phyloP scores from a whole-genome alignment of 2,113 vertebrate genomes.

The Catharus minimus region DNA sequence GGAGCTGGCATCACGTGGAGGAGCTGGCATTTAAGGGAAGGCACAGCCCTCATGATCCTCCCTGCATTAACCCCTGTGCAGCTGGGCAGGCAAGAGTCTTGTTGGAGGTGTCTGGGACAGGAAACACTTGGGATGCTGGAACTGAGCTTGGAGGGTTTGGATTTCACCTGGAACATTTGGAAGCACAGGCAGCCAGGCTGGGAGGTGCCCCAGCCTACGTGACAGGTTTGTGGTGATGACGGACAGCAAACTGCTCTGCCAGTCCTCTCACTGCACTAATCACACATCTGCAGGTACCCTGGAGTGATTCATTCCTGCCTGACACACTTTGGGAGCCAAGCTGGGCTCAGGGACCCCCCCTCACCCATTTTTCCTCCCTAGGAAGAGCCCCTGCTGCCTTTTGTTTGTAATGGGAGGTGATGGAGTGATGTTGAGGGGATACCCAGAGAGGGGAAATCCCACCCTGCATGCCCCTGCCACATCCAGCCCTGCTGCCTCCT shows the following conservation, averaged over 20 bases:
- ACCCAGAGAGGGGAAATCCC: background rate
- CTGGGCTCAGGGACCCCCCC: background rate
- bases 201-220: background rate
- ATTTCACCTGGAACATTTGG: background rate
- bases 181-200: background rate
- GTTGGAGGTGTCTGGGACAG: background rate
- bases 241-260: background rate
- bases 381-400: background rate
- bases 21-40: background rate
- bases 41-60: too few species aligned
- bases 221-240: background rate
- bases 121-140: background rate
- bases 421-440: background rate
- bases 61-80: background rate
- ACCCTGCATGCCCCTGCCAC: background rate
- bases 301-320: background rate
- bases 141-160: background rate
- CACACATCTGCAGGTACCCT: background rate
- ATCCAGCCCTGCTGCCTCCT: background rate
- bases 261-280: background rate
- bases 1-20: background rate
- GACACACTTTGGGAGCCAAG: background rate
- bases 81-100: background rate
- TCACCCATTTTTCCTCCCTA: background rate
- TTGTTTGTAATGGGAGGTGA: background rate